phyloP scores from a whole-genome alignment of 2,113 vertebrate species.

The Thomomys bottae region DNA sequence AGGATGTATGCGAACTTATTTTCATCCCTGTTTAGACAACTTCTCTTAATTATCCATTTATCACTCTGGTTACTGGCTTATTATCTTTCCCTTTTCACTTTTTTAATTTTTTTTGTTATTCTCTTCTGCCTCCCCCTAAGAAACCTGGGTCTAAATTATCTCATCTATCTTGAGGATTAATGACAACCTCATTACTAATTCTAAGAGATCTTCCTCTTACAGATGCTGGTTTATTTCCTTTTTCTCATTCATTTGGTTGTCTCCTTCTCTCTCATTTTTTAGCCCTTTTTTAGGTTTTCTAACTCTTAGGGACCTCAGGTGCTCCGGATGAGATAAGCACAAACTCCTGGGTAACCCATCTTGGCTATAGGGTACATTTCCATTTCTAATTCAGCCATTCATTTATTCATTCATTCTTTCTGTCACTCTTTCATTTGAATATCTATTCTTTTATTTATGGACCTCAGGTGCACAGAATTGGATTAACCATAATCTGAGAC shows the following conservation, averaged over 20 bases:
- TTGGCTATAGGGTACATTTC: neutral
- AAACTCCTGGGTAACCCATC: neutral
- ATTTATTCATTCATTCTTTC: neutral
- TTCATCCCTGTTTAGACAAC: neutral
- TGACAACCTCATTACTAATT: neutral
- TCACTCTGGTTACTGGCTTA: neutral
- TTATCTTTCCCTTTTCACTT: neutral
- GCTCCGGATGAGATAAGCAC: neutral
- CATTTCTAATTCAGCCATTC: neutral
- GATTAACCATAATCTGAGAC: neutral
- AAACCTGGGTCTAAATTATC: neutral
- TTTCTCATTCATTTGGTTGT: neutral
- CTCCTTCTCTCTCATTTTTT: neutral
- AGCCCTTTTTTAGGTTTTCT: neutral
- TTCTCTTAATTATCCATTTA: slow-evolving; percentile 8
- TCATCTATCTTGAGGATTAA: neutral
- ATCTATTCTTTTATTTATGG: slow-evolving; percentile 24
- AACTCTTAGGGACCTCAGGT: neutral
- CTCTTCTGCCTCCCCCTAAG: neutral
- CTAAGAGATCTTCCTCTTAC: neutral
- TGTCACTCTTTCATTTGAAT: slow-evolving; percentile 1
- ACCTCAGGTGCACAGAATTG: slow-evolving; percentile 57
- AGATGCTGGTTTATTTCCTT: too few species aligned
- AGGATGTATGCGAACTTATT: neutral
- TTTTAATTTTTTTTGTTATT: neutral